Conservation (phyloP, 2,888 invertebrate genomes). For the Hetaerina titia region DNA sequence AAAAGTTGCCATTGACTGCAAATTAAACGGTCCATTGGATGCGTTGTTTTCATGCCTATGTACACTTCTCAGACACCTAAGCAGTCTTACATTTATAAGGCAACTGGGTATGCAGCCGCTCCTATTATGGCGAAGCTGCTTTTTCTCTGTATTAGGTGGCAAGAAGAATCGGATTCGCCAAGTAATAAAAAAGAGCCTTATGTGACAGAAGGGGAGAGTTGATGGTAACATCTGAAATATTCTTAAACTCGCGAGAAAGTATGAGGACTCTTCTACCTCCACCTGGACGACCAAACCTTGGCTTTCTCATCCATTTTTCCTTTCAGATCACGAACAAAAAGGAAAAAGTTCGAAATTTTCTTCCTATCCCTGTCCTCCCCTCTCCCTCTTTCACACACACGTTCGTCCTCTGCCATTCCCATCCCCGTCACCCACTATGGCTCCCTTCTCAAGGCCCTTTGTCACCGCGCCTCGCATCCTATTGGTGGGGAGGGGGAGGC, state of each 20-base stretch:
- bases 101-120: not conserved
- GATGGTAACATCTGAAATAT: slow-evolving; percentile 5
- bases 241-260: not conserved
- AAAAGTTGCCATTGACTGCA: too few relatives aligned
- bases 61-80: too few relatives aligned
- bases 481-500: not conserved
- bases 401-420: not conserved
- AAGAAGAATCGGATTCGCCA: not conserved
- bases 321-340: slow-evolving; percentile 35
- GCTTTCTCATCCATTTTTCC: not conserved
- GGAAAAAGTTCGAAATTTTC: not conserved
- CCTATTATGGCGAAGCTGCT: not conserved
- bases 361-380: not conserved
- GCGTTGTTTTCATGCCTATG: too few relatives aligned
- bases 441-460: not conserved
- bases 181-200: not conserved
- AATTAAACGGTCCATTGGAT: too few relatives aligned
- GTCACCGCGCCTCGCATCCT: not conserved
- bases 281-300: not conserved
- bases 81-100: too few relatives aligned
- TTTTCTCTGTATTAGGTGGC: not conserved
- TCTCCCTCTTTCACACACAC: not conserved
- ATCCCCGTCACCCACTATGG: not conserved
- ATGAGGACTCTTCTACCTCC: not conserved
- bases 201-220: not conserved